Evolutionary conservation across 1,140 invertebrate species (phyloP).

Genomic region (Laupala kohalensis): DNA sequence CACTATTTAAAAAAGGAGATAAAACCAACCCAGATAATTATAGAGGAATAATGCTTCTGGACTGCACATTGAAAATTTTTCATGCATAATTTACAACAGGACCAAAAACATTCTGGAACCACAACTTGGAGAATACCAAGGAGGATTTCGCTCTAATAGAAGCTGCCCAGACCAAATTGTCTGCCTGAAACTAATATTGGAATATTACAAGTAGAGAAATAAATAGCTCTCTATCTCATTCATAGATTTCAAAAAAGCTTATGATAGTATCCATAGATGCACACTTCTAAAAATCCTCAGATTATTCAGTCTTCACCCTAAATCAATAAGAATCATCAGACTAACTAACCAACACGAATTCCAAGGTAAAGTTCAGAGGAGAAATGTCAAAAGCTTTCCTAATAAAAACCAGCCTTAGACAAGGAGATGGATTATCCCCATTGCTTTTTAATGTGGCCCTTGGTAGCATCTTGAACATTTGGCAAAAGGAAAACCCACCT

Average conservation of each 20-base stretch:
- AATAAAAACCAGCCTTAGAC: conserved; percentile 10
- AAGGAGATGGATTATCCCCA: conserved; percentile 11
- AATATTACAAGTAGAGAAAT: conserved; percentile 4
- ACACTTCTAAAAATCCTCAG: conserved; percentile 6
- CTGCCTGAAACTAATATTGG: conserved; percentile 6
- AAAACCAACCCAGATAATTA: conserved; percentile 11
- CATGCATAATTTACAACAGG: too few relatives aligned
- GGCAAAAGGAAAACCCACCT: too few relatives aligned
- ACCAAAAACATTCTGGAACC: too few relatives aligned
- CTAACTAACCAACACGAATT: background rate
- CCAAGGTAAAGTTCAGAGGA: background rate
- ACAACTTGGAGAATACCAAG: conserved; percentile 8
- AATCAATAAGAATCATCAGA: conserved; percentile 1
- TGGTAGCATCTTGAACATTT: background rate
- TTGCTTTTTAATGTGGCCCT: conserved; percentile 9
- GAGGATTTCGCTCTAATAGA: conserved; percentile 4
- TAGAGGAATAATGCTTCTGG: conserved; percentile 10
- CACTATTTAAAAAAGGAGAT: conserved; percentile 14
- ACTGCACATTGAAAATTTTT: conserved; percentile 8
- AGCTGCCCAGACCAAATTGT: conserved; percentile 4
- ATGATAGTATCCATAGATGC: conserved; percentile 4
- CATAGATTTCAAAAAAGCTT: conserved; percentile 9
- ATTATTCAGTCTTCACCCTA: background rate
- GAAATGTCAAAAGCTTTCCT: background rate
- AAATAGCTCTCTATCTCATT: conserved; percentile 5